Conservation (phyloP, 2,797 vertebrate species). For the Carcharodon carcharias region DNA sequence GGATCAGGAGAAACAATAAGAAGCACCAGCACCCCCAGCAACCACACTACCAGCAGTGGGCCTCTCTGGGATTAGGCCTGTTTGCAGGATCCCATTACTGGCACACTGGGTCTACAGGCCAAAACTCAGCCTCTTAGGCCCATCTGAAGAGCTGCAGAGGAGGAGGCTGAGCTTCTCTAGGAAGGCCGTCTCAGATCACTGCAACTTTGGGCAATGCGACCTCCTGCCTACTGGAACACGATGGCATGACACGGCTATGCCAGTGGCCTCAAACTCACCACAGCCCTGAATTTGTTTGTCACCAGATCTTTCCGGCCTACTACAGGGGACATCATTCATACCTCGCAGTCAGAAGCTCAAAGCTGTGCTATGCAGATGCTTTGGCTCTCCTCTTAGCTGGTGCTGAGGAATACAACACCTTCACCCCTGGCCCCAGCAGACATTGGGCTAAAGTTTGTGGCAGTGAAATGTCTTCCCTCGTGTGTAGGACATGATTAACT, state of each 20-base stretch:
- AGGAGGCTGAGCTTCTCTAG: not conserved
- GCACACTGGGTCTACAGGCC: not conserved
- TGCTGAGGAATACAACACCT: not conserved
- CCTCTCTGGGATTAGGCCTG: not conserved
- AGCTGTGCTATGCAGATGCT: not conserved
- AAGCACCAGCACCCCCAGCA: not conserved
- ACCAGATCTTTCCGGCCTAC: not conserved
- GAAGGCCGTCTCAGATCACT: not conserved
- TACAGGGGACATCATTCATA: not conserved
- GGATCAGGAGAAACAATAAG: not conserved
- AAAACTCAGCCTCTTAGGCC: not conserved
- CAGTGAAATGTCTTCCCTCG: not conserved
- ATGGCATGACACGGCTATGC: not conserved
- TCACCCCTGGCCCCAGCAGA: not conserved
- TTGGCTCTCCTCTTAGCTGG: not conserved
- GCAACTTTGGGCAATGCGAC: not conserved
- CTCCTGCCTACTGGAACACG: not conserved
- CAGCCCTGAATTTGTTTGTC: not conserved
- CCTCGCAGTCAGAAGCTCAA: not conserved
- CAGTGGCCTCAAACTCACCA: not conserved
- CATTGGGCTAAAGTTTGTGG: no score
- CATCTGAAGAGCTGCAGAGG: not conserved
- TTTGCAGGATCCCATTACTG: not conserved
- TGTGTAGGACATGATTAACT: not conserved
- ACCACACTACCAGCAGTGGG: not conserved